Base-by-base conservation (phyloP, 37 sponge, comb jelly and placozoan genomes). In the Halichondria panicea region DNA sequence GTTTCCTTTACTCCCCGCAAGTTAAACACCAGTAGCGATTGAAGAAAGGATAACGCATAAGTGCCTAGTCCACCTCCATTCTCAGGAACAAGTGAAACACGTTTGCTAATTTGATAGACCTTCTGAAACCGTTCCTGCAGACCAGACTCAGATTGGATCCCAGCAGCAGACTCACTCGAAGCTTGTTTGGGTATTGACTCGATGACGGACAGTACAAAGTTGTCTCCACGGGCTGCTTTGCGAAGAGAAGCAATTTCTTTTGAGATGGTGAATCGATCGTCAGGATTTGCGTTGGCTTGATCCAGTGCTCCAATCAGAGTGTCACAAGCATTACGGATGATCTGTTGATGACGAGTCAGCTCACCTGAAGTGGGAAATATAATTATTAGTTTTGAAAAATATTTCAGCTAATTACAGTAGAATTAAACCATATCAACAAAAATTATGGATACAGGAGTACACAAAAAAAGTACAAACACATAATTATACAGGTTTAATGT, bases 81-180 rank as follows among this genome's bases (percentile, higher is more conserved):
- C 43, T 88, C 86, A 15, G 88, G 88, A 0, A 95, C 89, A 24
- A 95, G 81, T 36, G 89, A 86, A 13, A 95, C 92, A 30, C 89
- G 40, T 27, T 43, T 63, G 44, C 89, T 84, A 0, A 87, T 55
- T 46, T 54, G 42, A 63, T 70, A 74, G 15, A 94, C 92, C 33
- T 73, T 72, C 32, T 41, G 50, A 57, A 94, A 94, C 36, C 95
- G 60, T 38, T 53, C 50, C 40, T 80, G 58, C 55, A 94, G 62
- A 0, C 76, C 84, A 1, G 71, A 68, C 48, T 82, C 88, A n/a
- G 84, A 77, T 31, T 69, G 66, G 31, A 94, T 66, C 44, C 88
- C 88, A 0, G 7, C 24, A 1, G 58, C 83, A 12, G 80, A 79
- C 3, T 58, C 30, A 19, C 24, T 63, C n/a, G 87, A 7, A 0